Evolutionary conservation across 2,797 vertebrate genomes (phyloP), one percentile per base, ranked within the genome.

Genomic region (Cynopterus sphinx): DNA sequence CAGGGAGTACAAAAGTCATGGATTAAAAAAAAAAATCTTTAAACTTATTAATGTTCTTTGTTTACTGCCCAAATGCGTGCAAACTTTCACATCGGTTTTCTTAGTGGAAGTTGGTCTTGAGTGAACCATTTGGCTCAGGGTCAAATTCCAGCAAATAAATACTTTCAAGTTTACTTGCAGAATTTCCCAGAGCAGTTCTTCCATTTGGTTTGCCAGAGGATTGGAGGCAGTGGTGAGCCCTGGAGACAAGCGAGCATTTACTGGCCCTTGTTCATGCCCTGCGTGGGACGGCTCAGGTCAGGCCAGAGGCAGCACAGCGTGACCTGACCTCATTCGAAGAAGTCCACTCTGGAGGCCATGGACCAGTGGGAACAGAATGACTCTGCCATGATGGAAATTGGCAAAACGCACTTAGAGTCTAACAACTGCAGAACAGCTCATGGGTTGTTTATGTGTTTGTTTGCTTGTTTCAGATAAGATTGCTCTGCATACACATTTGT

Each of bases 101-200:
- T 97, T 39, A 59, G 84, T 84, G 71, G 84, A 9, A 59, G 82
- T 36, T 92, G 68, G 87, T 94, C 94, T 85, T 95, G 41, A 83
- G 84, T 36, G 26, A 97, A 82, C 26, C 41, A 16, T 43, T 63
- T 89, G 63, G 95, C 94, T 95, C 75, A 43, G 70, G 92, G 81
- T 82, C 87, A 92, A 43, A 57, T 43, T 96, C 65, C 65, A 67
- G 78, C 55, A 85, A 97, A 94, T 63, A 96, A 96, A 74, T 11
- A 3, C 39, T 92, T 96, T 95, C 88, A 90, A 96, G 77, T 87
- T 97, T 46, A 84, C 79, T 92, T 94, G 65, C 36, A 96, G 96
- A 88, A 96, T 19, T 96, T 98, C 94, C 94, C 55, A 53, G 57
- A 96, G 87, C 91, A 73, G 43, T 71, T 97, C 96, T 97, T 97